Percentiles rank a stretch among this genome's conserved stretches.
These are phyloP conservation scores for Epinotia demarniana DNA, from an alignment of 2,888 invertebrate species.

Conservation along the genomic window DNA sequence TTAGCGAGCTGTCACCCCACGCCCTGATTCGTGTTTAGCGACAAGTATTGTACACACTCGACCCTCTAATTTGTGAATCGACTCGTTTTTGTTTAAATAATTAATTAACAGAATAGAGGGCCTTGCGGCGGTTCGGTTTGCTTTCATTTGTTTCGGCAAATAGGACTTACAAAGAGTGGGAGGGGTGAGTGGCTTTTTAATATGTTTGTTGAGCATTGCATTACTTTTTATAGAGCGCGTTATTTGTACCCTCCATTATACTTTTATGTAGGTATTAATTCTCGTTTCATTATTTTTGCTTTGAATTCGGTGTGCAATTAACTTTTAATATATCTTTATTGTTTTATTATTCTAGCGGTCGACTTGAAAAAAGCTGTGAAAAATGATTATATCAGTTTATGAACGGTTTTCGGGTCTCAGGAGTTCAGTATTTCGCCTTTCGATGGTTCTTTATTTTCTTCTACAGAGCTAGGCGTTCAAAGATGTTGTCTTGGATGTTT, in stretches of 20 bases:
- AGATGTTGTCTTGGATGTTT: too few relatives aligned
- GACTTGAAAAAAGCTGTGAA: not conserved
- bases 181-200: not conserved
- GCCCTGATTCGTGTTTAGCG: conserved; percentile 28
- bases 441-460: too few relatives aligned
- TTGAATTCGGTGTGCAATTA: not conserved
- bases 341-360: not conserved
- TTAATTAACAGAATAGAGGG: conserved; percentile 25
- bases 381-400: not conserved
- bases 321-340: not conserved
- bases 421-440: too few relatives aligned
- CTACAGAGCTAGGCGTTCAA: too few relatives aligned
- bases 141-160: conserved; percentile 31
- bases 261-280: not conserved
- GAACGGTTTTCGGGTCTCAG: not conserved
- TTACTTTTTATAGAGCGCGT: conserved; percentile 5
- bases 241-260: conserved; percentile 1
- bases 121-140: conserved; percentile 8
- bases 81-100: conserved; percentile 37
- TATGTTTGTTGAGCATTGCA: conserved; percentile 3
- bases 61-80: conserved; percentile 24
- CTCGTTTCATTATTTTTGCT: not conserved
- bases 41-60: conserved; percentile 30
- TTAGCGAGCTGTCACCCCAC: conserved; percentile 17
- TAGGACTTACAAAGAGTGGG: conserved; percentile 8